phyloP scores from a whole-genome alignment of 2,113 vertebrate species.

The Eurypyga helias region DNA sequence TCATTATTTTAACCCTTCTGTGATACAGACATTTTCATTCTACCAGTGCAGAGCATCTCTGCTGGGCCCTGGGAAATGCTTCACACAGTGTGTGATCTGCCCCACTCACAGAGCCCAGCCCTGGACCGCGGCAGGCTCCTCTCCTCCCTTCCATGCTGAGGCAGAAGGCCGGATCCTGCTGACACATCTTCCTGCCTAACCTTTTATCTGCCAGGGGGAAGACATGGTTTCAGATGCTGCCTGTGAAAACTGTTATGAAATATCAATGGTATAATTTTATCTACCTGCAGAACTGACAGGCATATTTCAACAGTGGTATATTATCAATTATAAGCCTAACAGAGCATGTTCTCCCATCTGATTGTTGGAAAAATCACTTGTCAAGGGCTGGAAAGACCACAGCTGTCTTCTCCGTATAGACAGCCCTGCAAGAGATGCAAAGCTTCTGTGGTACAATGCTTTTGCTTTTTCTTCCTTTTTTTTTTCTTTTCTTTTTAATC shows the following conservation, averaged over 20 bases:
- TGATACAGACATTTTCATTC: not conserved
- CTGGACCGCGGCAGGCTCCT: not conserved
- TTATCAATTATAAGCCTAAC: conserved; percentile 68
- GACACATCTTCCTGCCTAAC: not conserved
- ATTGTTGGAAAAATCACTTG: conserved; percentile 60
- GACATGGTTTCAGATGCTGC: not conserved
- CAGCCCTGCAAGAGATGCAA: not conserved
- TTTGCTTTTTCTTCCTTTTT: not conserved
- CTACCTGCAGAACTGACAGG: conserved; percentile 47
- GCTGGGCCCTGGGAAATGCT: not conserved
- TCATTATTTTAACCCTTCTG: not conserved
- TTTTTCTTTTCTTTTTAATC: not conserved
- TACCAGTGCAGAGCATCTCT: rapidly evolving
- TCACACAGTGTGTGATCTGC: not conserved
- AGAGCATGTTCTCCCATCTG: conserved; percentile 54
- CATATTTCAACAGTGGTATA: conserved; percentile 31
- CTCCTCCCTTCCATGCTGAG: rapidly evolving
- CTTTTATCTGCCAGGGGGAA: not conserved
- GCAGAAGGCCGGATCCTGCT: not conserved
- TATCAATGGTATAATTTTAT: conserved; percentile 29
- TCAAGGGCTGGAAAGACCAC: conserved; percentile 59
- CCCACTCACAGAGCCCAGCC: rapidly evolving
- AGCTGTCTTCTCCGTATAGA: not conserved
- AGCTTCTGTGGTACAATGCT: not conserved
- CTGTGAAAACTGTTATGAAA: conserved; percentile 1